Evolutionary conservation across 2,797 vertebrate species (phyloP).

Genomic region (Sardinella longiceps): DNA sequence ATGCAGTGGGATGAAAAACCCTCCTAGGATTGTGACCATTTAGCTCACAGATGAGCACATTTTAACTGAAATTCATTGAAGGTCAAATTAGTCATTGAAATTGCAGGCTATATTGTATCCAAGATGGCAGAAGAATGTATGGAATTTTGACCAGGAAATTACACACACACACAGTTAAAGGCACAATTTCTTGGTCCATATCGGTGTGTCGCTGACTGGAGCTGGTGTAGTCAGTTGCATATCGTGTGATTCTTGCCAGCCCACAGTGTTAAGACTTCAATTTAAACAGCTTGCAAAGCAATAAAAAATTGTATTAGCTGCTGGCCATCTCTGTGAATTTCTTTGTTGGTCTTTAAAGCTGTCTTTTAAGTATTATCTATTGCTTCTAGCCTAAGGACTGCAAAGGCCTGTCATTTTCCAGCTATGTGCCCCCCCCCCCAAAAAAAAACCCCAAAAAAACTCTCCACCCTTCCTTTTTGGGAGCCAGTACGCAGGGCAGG

Average conservation of each 20-base stretch:
- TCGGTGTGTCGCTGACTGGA: not conserved
- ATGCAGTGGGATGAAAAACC: no score
- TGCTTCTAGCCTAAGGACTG: constrained; percentile 11
- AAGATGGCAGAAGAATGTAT: no score
- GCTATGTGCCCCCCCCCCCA: not conserved
- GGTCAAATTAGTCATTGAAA: not conserved
- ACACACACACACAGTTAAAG: no score
- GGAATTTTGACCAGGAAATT: not conserved
- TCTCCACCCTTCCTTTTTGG: not conserved
- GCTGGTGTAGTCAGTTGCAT: not conserved
- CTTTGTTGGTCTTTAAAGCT: not conserved
- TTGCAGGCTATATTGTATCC: no score
- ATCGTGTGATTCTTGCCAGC: not conserved
- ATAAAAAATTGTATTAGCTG: not conserved
- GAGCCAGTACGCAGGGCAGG: not conserved
- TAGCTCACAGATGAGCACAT: not conserved
- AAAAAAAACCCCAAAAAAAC: not conserved
- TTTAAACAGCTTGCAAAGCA: not conserved
- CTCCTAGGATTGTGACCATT: no score
- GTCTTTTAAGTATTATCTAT: not conserved
- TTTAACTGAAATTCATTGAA: not conserved
- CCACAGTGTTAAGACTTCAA: not conserved
- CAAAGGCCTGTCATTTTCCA: not conserved
- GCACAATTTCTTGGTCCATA: not conserved
- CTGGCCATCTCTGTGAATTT: not conserved